These are phyloP conservation scores for Orthonyx spaldingii DNA, from an alignment of 2,113 vertebrate genomes.

Conservation along the genomic window DNA sequence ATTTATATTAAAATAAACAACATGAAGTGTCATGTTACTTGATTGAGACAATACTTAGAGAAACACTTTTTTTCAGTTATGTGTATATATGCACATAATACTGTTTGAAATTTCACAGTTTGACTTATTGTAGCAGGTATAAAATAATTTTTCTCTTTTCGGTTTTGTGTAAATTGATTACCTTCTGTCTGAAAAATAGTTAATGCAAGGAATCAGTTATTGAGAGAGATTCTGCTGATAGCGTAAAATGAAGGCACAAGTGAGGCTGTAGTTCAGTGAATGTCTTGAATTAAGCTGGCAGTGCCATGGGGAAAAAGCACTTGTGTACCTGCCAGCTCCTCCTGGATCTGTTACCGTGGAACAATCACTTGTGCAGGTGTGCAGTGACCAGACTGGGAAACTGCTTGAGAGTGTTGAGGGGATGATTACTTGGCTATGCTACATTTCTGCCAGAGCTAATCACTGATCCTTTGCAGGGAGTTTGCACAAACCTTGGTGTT, in stretches of 20 bases:
- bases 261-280: neutral
- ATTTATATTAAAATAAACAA: neutral
- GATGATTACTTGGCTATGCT: neutral
- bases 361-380: neutral
- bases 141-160: neutral
- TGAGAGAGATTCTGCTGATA: neutral
- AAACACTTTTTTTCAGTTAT: neutral
- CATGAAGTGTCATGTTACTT: neutral
- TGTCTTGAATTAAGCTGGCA: neutral
- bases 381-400: neutral
- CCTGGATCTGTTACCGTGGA: neutral
- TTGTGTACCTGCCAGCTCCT: neutral
- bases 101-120: neutral
- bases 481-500: neutral
- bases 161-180: neutral
- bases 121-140: neutral
- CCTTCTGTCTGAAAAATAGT: neutral
- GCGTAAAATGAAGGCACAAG: neutral
- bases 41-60: neutral
- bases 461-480: neutral
- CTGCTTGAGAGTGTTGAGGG: neutral
- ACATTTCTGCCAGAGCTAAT: neutral
- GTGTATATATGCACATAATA: neutral
- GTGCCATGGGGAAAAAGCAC: neutral
- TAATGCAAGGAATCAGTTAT: neutral